A percentile compares a stretch with the other conserved stretches of the same genome.
Conservation (phyloP, 2,113 vertebrate genomes). For the Protobothrops mucrosquamatus region DNA sequence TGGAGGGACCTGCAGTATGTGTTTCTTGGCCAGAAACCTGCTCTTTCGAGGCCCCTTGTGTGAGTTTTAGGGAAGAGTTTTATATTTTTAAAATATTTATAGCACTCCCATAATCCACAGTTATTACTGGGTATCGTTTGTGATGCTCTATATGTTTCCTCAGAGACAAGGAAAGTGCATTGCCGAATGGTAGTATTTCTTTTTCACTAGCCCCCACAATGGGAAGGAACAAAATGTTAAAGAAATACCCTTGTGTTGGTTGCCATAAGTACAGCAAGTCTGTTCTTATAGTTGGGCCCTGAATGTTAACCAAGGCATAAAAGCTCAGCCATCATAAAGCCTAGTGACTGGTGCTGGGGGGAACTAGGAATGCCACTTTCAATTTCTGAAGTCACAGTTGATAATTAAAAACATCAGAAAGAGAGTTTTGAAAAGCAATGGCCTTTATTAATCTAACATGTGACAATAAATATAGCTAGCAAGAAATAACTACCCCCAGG, state of each 20-base stretch:
- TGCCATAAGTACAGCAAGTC: background rate
- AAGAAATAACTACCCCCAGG: background rate
- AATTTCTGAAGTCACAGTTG: background rate
- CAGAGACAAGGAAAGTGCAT: background rate
- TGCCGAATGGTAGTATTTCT: background rate
- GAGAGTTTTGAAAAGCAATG: background rate
- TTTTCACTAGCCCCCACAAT: background rate
- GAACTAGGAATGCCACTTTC: background rate
- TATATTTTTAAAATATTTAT: background rate
- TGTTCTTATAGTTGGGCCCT: background rate
- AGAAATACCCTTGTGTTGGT: background rate
- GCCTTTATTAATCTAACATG: background rate
- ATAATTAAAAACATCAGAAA: background rate
- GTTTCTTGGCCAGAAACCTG: background rate
- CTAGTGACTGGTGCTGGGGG: background rate
- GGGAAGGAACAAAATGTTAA: background rate
- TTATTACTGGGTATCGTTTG: background rate
- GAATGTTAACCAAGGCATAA: background rate
- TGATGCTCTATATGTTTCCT: background rate
- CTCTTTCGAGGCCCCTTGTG: background rate
- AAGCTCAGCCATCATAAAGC: background rate
- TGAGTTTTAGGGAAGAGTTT: background rate
- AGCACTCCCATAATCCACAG: background rate
- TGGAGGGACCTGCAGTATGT: background rate
- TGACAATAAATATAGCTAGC: background rate